A percentile compares a stretch with the other conserved stretches of the same genome.
Evolutionary conservation across 2,113 vertebrate species (phyloP).

Genomic region (Cercocebus atys): DNA sequence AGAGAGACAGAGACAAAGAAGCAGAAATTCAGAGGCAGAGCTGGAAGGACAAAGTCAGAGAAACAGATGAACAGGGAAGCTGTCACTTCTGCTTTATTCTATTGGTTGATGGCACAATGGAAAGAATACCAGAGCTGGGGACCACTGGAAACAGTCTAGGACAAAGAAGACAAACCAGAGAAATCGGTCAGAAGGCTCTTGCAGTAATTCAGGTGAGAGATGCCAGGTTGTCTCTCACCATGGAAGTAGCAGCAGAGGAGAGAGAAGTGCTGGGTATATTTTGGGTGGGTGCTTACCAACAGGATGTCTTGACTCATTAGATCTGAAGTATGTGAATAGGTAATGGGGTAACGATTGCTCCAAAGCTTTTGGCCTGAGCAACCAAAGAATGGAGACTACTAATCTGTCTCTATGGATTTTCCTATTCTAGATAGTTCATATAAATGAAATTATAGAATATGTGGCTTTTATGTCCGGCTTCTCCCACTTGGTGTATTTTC

Average conservation of each 20-base stretch:
- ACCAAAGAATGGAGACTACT: neutral
- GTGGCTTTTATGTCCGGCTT: neutral
- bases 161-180: neutral
- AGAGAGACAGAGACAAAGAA: neutral
- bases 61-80: neutral
- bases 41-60: neutral
- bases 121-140: neutral
- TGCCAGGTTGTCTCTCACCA: neutral
- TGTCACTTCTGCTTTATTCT: neutral
- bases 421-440: neutral
- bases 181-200: neutral
- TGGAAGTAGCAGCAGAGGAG: too few relatives aligned
- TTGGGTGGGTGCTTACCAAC: too few relatives aligned
- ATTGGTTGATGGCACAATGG: too few relatives aligned
- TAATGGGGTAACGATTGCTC: too few relatives aligned
- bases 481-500: neutral
- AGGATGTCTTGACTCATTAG: neutral
- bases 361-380: neutral
- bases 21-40: neutral
- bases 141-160: neutral
- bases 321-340: neutral
- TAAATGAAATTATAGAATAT: too few relatives aligned
- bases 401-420: neutral
- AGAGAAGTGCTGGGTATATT: too few relatives aligned
- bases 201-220: neutral